A percentile compares a stretch with the other conserved stretches of the same genome.
phyloP scores from a whole-genome alignment of 2,113 vertebrate species.

The Megaceryle maxima region DNA sequence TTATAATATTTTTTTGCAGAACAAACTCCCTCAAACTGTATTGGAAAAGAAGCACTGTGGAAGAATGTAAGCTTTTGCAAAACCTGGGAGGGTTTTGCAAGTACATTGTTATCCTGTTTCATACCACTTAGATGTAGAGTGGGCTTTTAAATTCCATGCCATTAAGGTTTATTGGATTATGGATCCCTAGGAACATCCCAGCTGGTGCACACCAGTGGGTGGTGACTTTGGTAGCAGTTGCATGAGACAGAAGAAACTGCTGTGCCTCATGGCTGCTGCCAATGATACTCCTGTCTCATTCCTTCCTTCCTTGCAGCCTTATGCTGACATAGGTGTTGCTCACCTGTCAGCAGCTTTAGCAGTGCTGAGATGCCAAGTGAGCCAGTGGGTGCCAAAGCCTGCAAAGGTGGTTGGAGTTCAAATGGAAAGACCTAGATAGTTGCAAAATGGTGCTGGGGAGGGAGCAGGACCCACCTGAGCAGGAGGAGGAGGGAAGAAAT shows the following conservation, averaged over 20 bases:
- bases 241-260: not conserved
- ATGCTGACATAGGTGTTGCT: not conserved
- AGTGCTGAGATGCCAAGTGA: fast-evolving
- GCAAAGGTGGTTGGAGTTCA: fast-evolving
- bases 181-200: not conserved
- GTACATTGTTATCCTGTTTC: not conserved
- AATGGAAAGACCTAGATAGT: not conserved
- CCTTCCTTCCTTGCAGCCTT: not conserved
- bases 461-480: not conserved
- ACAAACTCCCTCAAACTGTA: not conserved
- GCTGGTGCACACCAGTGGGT: too few relatives aligned
- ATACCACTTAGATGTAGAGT: not conserved
- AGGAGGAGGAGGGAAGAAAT: not conserved
- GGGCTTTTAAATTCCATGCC: not conserved
- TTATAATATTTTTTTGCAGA: not conserved
- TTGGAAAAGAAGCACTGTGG: not conserved
- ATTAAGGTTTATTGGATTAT: not conserved
- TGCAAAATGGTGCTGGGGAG: fast-evolving
- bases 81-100: not conserved
- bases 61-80: not conserved
- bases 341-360: not conserved
- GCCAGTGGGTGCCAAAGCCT: not conserved
- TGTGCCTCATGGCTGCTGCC: not conserved
- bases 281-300: not conserved
- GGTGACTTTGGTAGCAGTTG: not conserved